Evolutionary conservation across 2,888 invertebrate species (phyloP), one percentile per base, ranked within the genome.

Genomic region (Diarsia dahlii): DNA sequence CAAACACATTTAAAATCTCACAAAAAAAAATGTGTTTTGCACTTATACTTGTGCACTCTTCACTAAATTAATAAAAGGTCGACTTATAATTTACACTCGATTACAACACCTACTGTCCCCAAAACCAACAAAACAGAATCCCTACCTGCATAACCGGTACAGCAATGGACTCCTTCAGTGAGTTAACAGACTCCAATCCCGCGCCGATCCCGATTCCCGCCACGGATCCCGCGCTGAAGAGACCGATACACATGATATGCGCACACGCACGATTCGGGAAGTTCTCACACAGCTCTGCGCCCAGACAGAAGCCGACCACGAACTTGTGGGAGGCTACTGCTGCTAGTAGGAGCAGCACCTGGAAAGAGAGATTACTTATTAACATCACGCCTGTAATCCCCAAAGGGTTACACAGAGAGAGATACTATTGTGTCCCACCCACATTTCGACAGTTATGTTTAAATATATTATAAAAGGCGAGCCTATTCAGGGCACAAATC

Each of bases 281-380:
- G 86, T 95, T 97, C n/a, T 97, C 97, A 63, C 97, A 97, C 75
- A 98, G 95, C 92, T 98, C 98, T 0, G 98, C 97, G 0, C 98
- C 98, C 66, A 98, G 96, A 87, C 98, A 98, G 93, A 98, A 98
- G 0, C 98, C 98, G 72, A 98, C 98, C 23, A 98, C 98, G 85
- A 98, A 97, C 94, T 98, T 98, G 94, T 98, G 98, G 6, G 98
- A 97, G 0, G 98, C 97, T 3, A 98, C 98, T 12, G 98, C 98
- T 23, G 96, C 97, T 15, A 97, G 95, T 10, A 97, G 94, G 28
- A 98, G 95, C 1, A 98, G 93, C 1, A 98, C 98, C 98, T 98
- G 92, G 92, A 95, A 94, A 8, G 3, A 39, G 39, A 28, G 28
- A 28, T 28, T 28, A 28, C 28, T 28, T 28, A 28, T 28, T 28